Percentiles rank a stretch among this genome's conserved stretches.
These are phyloP conservation scores for Drosophila elegans DNA, from an alignment of 1,140 invertebrate genomes.

Conservation along the genomic window DNA sequence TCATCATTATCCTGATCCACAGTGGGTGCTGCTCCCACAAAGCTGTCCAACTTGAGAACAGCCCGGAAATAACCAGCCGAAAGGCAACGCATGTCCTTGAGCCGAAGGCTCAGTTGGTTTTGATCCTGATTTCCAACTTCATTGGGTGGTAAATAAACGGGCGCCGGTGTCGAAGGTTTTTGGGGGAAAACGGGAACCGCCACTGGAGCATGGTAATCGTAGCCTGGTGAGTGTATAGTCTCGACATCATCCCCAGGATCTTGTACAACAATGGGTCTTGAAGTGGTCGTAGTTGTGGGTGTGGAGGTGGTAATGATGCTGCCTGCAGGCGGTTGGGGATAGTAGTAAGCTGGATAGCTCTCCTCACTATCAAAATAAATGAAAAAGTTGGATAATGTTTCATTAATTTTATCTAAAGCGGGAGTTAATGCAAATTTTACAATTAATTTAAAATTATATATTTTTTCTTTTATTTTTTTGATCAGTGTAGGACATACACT, in stretches of 20 bases:
- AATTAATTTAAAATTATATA: too few species aligned
- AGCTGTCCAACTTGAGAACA: conserved; percentile 74
- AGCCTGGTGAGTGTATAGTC: conserved; percentile 41
- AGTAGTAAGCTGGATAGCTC: conserved; percentile 54
- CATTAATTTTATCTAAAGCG: too few species aligned
- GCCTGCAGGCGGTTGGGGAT: conserved; percentile 43
- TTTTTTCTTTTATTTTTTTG: too few species aligned
- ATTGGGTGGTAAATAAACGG: conserved; percentile 61
- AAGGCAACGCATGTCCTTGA: conserved; percentile 83
- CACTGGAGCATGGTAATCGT: conserved; percentile 70
- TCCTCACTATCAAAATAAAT: conserved; percentile 26
- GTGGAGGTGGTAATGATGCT: conserved; percentile 33
- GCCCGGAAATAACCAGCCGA: conserved; percentile 71
- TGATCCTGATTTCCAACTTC: conserved; percentile 19
- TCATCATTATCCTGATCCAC: conserved; percentile 70
- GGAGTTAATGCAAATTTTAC: too few species aligned
- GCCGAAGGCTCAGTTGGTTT: conserved; percentile 56
- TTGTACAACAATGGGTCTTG: conserved; percentile 63
- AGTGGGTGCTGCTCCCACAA: conserved; percentile 63
- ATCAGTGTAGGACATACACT: too few species aligned
- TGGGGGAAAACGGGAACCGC: conserved; percentile 23
- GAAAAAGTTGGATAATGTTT: background rate
- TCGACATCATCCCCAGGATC: conserved; percentile 58
- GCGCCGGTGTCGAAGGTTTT: conserved; percentile 61
- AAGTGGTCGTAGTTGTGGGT: conserved; percentile 36